Evolutionary conservation across 2,113 vertebrate genomes (phyloP), one percentile per base, ranked within the genome.

Genomic region (Theristicus caerulescens): DNA sequence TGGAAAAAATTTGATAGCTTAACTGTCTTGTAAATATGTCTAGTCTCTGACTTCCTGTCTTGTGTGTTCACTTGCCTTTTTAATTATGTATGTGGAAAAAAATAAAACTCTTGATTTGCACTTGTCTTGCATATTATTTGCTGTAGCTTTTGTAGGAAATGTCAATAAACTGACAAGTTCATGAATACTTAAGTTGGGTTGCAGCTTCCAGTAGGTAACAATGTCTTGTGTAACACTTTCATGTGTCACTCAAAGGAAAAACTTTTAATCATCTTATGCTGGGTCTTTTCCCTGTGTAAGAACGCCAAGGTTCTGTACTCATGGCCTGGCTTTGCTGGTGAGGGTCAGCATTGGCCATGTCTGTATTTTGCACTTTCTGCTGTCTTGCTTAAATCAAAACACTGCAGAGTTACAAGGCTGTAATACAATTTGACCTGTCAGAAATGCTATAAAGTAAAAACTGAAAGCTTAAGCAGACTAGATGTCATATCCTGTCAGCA

Each of bases 1-100:
- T 96, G 93, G 97, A 95, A 90, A 98, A 98, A 91, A 96, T 77
- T 29, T 92, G 86, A 94, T 77, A 59, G 65, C 40, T 77, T 46
- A 32, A 32, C 8, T 90, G 31, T 88, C 32, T 52, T 97, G 86
- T 98, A 93, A 86, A 95, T 95, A 96, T 93, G 82, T 93, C 58
- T 22, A 38, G 52, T 67, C 19, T 91, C 62, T 82, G 57, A 65
- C 19, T 77, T 86, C 25, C 36, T 94, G 61, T 94, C 82, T 55
- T 90, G 42, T 94, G 25, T 93, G 91, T 96, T 85, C 22, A 42
- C 59, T 96, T 10, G 26, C 79, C 61, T 73, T 89, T 89, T 93
- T 86, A 92, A 74, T 89, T 59, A 64, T 96, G 51, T 94, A 47
- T 96, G 85, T 92, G 47, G 16, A 84, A 86, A 85, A 85, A 93